A percentile compares a stretch with the other conserved stretches of the same genome.
Conservation (phyloP, 1,140 invertebrate genomes). For the Cotesia chilonis region DNA sequence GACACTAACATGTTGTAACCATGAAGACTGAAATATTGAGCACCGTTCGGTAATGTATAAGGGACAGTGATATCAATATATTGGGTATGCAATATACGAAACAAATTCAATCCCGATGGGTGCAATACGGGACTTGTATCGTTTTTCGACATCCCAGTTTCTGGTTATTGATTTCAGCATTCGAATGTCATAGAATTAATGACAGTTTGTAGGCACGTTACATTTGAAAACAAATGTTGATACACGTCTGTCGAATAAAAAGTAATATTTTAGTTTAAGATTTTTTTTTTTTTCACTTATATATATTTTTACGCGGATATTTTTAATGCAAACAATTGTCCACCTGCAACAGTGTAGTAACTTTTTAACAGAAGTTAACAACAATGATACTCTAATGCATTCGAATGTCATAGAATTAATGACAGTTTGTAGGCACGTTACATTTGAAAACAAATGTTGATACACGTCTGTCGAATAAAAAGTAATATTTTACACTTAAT, state of each 20-base stretch:
- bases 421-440: conserved; percentile 6
- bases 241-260: not conserved
- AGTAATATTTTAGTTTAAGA: not conserved
- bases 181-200: conserved; percentile 10
- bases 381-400: not conserved
- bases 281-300: too few species aligned
- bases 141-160: conserved; percentile 7
- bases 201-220: conserved; percentile 6
- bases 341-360: too few species aligned
- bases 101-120: conserved; percentile 4
- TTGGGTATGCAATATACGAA: not conserved
- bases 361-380: too few species aligned
- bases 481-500: conserved; percentile 7
- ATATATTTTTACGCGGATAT: too few species aligned
- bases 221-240: conserved; percentile 2
- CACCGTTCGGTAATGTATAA: too few species aligned
- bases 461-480: not conserved
- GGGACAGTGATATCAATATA: not conserved
- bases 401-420: conserved; percentile 10
- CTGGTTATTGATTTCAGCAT: conserved; percentile 10
- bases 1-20: too few species aligned
- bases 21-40: too few species aligned
- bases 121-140: not conserved
- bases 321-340: too few species aligned
- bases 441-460: conserved; percentile 2